Base-by-base conservation (phyloP, 1,140 invertebrate species). In the Macrosteles quadrilineatus region DNA sequence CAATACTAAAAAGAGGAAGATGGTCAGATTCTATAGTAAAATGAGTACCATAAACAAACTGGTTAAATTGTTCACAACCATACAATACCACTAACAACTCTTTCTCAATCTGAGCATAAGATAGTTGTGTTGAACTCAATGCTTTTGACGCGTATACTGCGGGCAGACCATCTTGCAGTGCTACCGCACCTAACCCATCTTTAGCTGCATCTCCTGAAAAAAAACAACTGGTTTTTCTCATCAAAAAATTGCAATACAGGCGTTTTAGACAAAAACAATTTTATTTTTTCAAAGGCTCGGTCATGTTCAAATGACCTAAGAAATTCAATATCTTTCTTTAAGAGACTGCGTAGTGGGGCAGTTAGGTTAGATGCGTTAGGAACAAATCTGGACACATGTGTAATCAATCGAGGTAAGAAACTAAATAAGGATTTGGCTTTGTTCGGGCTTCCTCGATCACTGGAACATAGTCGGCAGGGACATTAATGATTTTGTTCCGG, bases 101-200 rank as follows among this genome's bases (percentile, higher is more conserved):
- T 67, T 80, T 81, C 67, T 83, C 80, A 12, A 82, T 81, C 63
- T 81, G 78, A 14, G 77, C 74, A 71, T 83, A 83, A 14, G 75
- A 73, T 68, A 75, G 69, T 72, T 83, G 77, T 4, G 75, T 71
- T 19, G 71, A n/a, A 50, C 47, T 50, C n/a, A 50, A 50, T 4
- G 36, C 36, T 50, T 50, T 50, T 19, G 47, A 50, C 3, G 47
- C 17, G n/a, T 50, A 50, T n/a, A n/a, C 47, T 6, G n/a, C 47
- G 3, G 47, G 47, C 21, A 50, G n/a, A 6, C 21, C 21, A 23
- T 23, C n/a, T 50, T 50, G 47, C 47, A 50, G n/a, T 3, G 21
- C 17, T 50, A 50, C 47, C n/a, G 47, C 47, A 50, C 47, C 47
- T 23, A 50, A 23, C 6, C 47, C 47, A 50, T 50, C 47, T 50